Evolutionary conservation across 2,797 vertebrate genomes (phyloP).

Genomic region (Vipera ursinii): DNA sequence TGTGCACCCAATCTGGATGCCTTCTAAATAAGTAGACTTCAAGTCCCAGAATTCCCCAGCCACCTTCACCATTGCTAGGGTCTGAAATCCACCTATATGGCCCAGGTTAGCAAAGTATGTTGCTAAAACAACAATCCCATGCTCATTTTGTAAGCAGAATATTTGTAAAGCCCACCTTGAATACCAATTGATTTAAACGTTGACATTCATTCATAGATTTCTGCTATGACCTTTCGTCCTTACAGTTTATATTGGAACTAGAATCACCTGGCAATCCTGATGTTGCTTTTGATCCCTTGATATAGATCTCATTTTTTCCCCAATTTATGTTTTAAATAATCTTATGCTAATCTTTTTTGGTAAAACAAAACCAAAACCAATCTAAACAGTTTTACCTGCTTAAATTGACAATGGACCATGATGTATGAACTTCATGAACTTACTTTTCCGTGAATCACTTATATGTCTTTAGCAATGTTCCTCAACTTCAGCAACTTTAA

Average conservation of each 20-base stretch:
- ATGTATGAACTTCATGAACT: background rate
- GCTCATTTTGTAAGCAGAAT: background rate
- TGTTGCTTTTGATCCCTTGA: background rate
- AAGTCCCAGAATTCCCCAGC: background rate
- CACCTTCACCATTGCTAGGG: background rate
- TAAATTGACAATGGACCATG: background rate
- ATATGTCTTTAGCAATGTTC: background rate
- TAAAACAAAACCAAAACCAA: background rate
- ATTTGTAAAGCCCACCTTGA: background rate
- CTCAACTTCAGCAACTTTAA: background rate
- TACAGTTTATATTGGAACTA: background rate
- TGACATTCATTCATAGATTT: background rate
- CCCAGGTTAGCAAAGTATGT: background rate
- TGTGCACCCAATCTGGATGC: background rate
- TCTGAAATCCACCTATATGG: background rate
- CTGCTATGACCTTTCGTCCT: background rate
- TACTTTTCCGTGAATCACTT: background rate
- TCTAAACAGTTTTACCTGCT: background rate
- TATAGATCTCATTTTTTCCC: background rate
- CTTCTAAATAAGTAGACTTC: background rate
- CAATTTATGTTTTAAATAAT: background rate
- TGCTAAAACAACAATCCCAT: background rate
- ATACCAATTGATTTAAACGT: background rate
- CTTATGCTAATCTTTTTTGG: background rate
- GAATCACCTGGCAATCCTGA: background rate